Percentiles rank a stretch among this genome's conserved stretches.
Evolutionary conservation across 2,797 vertebrate species (phyloP).

Genomic region (Nyctibius grandis): DNA sequence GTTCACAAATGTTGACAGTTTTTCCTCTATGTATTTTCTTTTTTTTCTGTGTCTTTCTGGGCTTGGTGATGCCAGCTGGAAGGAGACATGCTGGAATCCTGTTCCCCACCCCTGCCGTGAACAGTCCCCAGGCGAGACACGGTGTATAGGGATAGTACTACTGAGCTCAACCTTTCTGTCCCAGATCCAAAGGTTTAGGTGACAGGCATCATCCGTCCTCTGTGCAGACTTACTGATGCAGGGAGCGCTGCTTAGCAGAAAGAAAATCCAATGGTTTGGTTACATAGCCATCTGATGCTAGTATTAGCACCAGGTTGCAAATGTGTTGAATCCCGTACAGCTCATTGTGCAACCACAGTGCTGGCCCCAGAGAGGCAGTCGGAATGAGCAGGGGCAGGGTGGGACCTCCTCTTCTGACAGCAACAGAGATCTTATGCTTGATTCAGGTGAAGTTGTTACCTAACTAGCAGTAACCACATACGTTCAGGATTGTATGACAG

Average conservation of each 20-base stretch:
- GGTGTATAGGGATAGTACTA: neutral
- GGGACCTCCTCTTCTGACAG: neutral
- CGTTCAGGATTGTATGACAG: neutral
- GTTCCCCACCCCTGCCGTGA: neutral
- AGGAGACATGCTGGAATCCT: neutral
- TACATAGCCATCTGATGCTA: neutral
- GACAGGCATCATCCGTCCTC: neutral
- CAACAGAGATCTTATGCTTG: neutral
- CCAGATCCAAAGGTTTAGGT: neutral
- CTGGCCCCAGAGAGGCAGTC: neutral
- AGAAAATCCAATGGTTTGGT: neutral
- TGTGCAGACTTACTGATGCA: neutral
- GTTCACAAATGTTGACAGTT: neutral
- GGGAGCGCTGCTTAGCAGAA: neutral
- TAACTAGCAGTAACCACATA: neutral
- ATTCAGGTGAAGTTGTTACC: neutral
- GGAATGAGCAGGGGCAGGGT: neutral
- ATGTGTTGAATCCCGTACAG: neutral
- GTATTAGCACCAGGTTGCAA: neutral
- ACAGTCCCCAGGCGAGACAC: neutral
- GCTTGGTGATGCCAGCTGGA: neutral
- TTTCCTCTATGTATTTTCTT: neutral
- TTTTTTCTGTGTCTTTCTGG: neutral
- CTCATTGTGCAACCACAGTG: neutral
- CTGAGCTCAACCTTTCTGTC: neutral